A percentile compares a stretch with the other conserved stretches of the same genome.
Evolutionary conservation across 2,797 vertebrate species (phyloP).

Genomic region (Trachops cirrhosus): DNA sequence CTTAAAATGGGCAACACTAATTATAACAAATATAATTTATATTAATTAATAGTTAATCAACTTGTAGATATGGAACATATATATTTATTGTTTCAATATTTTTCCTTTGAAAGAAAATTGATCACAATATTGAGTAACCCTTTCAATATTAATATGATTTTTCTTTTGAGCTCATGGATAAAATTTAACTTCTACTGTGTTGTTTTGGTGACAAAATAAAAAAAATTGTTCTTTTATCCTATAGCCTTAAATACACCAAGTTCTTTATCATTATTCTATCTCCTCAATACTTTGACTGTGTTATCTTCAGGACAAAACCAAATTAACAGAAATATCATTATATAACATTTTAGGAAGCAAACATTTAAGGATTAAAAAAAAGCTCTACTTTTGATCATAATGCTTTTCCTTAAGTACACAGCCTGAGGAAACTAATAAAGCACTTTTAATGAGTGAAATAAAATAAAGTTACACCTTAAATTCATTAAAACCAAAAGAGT

Average conservation of each 20-base stretch:
- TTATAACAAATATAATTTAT: not conserved
- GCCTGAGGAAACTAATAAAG: not conserved
- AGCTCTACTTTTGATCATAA: not conserved
- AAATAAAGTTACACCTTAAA: not conserved
- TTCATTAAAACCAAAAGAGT: not conserved
- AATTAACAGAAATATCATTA: not conserved
- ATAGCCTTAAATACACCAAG: not conserved
- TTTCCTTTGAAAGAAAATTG: not conserved
- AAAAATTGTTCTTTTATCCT: not conserved
- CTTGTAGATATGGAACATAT: not conserved
- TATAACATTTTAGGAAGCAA: not conserved
- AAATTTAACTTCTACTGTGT: not conserved
- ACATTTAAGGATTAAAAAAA: not conserved
- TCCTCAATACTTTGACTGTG: not conserved
- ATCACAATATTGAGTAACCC: not conserved
- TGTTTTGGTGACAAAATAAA: not conserved
- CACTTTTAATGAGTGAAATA: not conserved
- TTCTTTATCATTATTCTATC: not conserved
- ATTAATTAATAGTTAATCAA: not conserved
- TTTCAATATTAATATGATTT: not conserved
- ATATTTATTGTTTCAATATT: conserved; percentile 9
- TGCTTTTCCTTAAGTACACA: not conserved
- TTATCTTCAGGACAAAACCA: not conserved
- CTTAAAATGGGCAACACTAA: not conserved
- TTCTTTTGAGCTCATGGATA: not conserved